phyloP scores from a whole-genome alignment of 2,113 vertebrate genomes.

The Alligator mississippiensis region DNA sequence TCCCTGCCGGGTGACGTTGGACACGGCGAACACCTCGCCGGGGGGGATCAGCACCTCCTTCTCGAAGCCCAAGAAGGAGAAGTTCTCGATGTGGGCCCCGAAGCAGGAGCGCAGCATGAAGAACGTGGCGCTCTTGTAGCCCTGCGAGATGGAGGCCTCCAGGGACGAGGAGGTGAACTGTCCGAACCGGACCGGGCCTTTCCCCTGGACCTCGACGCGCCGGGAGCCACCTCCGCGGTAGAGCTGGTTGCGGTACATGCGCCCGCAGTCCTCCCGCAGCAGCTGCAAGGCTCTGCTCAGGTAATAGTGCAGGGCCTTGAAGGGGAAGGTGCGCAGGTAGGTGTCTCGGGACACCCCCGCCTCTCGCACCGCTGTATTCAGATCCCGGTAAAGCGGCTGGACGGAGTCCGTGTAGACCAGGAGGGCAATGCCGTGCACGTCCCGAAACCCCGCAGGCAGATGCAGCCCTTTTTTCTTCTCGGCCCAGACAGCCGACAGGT shows the following conservation, averaged over 20 bases:
- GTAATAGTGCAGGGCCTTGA: slow-evolving; percentile 74
- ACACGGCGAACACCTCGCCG: neutral
- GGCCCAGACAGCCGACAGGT: slow-evolving; percentile 43
- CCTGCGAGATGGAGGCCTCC: neutral
- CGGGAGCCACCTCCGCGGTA: neutral
- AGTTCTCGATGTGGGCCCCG: neutral
- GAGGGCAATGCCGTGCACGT: slow-evolving; percentile 66
- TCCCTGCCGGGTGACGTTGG: neutral
- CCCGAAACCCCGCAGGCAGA: slow-evolving; percentile 39
- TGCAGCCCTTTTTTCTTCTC: neutral
- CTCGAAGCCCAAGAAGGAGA: neutral
- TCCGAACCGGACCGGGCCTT: neutral
- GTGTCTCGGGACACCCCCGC: slow-evolving; percentile 59
- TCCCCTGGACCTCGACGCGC: neutral
- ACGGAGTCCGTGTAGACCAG: slow-evolving; percentile 39
- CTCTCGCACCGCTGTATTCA: slow-evolving; percentile 38
- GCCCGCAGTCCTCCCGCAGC: slow-evolving; percentile 43
- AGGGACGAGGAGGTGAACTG: slow-evolving; percentile 4
- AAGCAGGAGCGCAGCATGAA: neutral
- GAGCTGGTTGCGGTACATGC: neutral
- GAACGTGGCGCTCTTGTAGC: neutral
- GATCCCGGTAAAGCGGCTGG: slow-evolving; percentile 39
- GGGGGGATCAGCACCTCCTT: slow-evolving; percentile 10
- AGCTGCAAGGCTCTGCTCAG: slow-evolving; percentile 64
- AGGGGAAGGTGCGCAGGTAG: slow-evolving; percentile 66